These are phyloP conservation scores for Listronotus bonariensis DNA, from an alignment of 1,140 invertebrate genomes.

Conservation along the genomic window DNA sequence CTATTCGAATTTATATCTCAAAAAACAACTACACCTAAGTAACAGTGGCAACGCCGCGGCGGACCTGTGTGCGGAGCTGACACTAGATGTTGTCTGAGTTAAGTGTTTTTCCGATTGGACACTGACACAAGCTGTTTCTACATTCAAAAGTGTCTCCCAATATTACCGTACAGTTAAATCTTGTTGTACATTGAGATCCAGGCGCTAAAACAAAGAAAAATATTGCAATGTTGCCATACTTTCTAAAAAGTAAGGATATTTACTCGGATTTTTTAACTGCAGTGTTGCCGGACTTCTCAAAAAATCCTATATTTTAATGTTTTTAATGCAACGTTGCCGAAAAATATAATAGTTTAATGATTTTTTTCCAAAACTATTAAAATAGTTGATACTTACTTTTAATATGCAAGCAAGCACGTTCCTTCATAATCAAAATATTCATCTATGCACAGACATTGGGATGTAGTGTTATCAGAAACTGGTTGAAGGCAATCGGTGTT, in stretches of 20 bases:
- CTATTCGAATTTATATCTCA: neutral
- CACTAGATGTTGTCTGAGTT: slow-evolving; percentile 16
- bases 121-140: slow-evolving; percentile 32
- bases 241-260: no score
- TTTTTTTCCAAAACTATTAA: no score
- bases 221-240: neutral
- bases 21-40: neutral
- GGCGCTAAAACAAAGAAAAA: slow-evolving; percentile 13
- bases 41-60: neutral
- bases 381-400: no score
- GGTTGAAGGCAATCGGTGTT: slow-evolving; percentile 3
- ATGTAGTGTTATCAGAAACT: neutral
- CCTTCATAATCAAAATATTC: slow-evolving; percentile 16
- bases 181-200: slow-evolving; percentile 19
- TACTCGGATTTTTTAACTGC: no score
- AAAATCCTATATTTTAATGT: no score
- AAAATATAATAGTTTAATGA: no score
- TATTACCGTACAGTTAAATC: slow-evolving; percentile 22
- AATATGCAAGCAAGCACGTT: no score
- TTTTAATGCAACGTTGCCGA: no score
- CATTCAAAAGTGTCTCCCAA: slow-evolving; percentile 28
- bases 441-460: slow-evolving; percentile 15
- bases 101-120: slow-evolving; percentile 10
- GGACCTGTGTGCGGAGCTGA: neutral
- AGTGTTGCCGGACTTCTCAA: no score